Evolutionary conservation across 2,113 vertebrate genomes (phyloP).

Genomic region (Morone chrysops): DNA sequence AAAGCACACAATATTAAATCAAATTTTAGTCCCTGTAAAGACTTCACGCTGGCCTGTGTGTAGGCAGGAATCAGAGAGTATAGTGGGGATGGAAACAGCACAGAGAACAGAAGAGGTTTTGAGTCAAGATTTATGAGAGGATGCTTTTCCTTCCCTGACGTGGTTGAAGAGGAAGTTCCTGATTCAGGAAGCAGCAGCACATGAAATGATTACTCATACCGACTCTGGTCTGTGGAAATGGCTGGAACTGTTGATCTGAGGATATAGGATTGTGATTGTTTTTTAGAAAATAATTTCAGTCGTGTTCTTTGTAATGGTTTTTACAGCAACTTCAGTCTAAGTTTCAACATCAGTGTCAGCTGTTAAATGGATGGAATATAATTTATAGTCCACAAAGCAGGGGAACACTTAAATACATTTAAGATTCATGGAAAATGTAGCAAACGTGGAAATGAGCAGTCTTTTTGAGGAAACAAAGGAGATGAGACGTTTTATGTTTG

Average conservation of each 20-base stretch:
- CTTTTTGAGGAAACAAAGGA: not conserved
- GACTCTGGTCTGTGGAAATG: constrained; percentile 22
- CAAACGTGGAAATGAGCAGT: constrained; percentile 10
- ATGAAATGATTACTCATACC: constrained; percentile 50
- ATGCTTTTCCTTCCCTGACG: constrained; percentile 45
- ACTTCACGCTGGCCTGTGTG: not conserved
- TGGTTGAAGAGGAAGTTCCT: constrained; percentile 57
- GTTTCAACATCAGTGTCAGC: constrained; percentile 14
- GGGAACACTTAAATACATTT: constrained; percentile 30
- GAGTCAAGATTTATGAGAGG: constrained; percentile 56
- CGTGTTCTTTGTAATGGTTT: constrained; percentile 12
- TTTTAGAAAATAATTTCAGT: constrained; percentile 10
- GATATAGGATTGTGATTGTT: not conserved
- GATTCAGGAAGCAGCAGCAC: constrained; percentile 52
- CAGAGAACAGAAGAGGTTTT: constrained; percentile 29
- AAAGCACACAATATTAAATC: constrained; percentile 8
- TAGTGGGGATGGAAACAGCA: constrained; percentile 40
- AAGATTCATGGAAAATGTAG: constrained; percentile 7
- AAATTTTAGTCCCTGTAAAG: constrained; percentile 4
- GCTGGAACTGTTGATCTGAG: constrained; percentile 24
- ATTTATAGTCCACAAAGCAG: constrained; percentile 19
- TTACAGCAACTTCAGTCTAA: constrained; percentile 17
- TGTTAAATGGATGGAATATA: constrained; percentile 25
- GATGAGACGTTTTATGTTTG: not conserved
- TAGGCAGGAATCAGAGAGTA: constrained; percentile 23